Percentiles rank a stretch among this genome's conserved stretches.
phyloP scores from a whole-genome alignment of 2,113 vertebrate genomes.

The Ailurus styani region DNA sequence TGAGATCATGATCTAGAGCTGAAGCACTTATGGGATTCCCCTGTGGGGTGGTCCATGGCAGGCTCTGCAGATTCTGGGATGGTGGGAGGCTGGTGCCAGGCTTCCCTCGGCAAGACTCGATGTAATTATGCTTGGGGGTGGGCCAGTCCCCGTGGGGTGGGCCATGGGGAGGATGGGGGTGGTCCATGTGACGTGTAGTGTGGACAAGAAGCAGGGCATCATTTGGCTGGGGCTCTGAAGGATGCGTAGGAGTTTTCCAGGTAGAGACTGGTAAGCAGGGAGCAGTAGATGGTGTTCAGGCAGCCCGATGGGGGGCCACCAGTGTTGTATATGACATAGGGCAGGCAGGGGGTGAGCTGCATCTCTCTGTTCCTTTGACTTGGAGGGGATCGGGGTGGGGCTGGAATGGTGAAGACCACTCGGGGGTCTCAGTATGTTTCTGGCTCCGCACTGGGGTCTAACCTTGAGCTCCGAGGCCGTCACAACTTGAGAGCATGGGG shows the following conservation, averaged over 20 bases:
- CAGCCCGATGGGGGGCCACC: neutral
- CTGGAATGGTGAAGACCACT: neutral
- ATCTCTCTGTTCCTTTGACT: neutral
- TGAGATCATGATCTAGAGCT: neutral
- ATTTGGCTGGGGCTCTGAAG: neutral
- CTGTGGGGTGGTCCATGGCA: rapidly evolving
- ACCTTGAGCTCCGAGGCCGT: neutral
- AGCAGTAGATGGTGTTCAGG: neutral
- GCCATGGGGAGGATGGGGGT: neutral
- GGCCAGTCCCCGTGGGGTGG: neutral
- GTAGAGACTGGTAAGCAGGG: neutral
- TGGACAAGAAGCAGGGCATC: neutral
- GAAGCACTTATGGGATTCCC: neutral
- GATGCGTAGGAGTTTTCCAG: neutral
- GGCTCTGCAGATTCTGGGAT: neutral
- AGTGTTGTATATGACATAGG: neutral
- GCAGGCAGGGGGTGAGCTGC: neutral
- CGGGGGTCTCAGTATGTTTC: too few species aligned
- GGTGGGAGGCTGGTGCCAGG: neutral
- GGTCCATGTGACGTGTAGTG: neutral
- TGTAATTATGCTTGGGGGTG: too few species aligned
- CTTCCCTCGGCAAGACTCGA: too few species aligned
- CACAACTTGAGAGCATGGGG: neutral
- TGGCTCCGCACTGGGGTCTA: too few species aligned
- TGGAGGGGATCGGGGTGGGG: neutral